These are phyloP conservation scores for Columbina picui DNA, from an alignment of 2,113 vertebrate genomes.

Conservation along the genomic window DNA sequence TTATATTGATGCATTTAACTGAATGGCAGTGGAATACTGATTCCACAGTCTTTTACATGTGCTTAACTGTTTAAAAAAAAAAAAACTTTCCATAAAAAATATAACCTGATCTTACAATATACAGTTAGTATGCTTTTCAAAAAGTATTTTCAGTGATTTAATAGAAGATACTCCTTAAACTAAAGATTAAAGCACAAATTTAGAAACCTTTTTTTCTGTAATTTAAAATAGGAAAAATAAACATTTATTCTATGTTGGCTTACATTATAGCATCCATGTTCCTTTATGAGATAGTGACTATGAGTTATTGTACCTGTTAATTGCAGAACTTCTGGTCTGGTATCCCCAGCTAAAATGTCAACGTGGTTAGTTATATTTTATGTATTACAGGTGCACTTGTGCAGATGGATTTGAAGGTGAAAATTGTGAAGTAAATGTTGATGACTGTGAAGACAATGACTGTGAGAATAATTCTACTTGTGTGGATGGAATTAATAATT, in stretches of 20 bases:
- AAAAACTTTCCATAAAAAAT: neutral
- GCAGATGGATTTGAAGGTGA: slow-evolving; percentile 96
- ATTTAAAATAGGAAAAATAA: neutral
- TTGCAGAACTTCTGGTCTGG: neutral
- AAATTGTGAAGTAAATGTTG: slow-evolving; percentile 92
- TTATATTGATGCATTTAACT: neutral
- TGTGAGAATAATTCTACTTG: slow-evolving; percentile 99
- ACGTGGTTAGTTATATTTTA: neutral
- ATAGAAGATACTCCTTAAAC: neutral
- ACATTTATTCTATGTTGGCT: neutral
- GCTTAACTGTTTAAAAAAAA: neutral
- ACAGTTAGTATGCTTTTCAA: neutral
- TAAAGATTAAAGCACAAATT: neutral
- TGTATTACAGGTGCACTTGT: slow-evolving; percentile 88
- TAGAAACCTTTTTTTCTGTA: neutral
- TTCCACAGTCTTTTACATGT: neutral
- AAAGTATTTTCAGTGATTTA: neutral
- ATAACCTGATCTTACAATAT: neutral
- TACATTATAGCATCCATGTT: neutral
- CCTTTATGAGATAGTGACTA: neutral
- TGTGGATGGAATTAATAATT: slow-evolving; percentile 97
- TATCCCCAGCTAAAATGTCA: neutral
- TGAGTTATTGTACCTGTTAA: neutral
- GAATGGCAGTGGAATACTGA: neutral
- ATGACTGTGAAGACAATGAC: slow-evolving; percentile 98